Evolutionary conservation across 2,113 vertebrate species (phyloP), one percentile per base, ranked within the genome.

Genomic region (Paradoxurus hermaphroditus): DNA sequence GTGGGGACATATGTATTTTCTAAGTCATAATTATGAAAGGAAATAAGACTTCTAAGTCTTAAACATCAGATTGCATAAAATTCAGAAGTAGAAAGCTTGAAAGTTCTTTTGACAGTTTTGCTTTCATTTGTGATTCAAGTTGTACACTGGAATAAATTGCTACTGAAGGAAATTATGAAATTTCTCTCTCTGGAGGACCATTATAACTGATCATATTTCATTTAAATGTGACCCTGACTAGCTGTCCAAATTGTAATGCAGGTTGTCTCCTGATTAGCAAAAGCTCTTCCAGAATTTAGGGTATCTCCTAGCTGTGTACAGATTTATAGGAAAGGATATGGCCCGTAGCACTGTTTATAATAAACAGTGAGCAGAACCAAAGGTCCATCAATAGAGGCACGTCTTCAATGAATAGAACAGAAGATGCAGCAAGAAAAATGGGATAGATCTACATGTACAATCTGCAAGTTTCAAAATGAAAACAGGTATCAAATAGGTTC

Each of bases 71-170:
- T 93, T 39, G 73, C 4, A 19, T 39, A 63, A 92, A 95, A 85
- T 36, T n/a, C 49, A 95, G 44, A 63, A 65, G 83, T 0, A 94
- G 7, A 25, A 75, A 84, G 46, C 62, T 49, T 78, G 51, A 86
- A 97, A 82, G 46, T 67, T 96, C 31, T 91, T 73, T 18, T 88
- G 44, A 90, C 9, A 94, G 39, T 93, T 92, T 90, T 90, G 84
- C 16, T 93, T 86, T 94, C 44, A 27, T 12, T 11, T 88, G 27
- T 88, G 21, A 65, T 27, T 92, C 49, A 70, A 0, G 5, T 1
- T 88, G 49, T 39, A 59, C 89, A 91, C 27, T 13, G 16, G 59
- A 82, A 70, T 77, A 41, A 23, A 63, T 23, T 56, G 25, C 7
- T 39, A 68, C 5, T 29, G 68, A 94, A 89, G 68, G 49, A 62